These are phyloP conservation scores for Ylistrum balloti DNA, from an alignment of 1,140 invertebrate species.

Conservation along the genomic window DNA sequence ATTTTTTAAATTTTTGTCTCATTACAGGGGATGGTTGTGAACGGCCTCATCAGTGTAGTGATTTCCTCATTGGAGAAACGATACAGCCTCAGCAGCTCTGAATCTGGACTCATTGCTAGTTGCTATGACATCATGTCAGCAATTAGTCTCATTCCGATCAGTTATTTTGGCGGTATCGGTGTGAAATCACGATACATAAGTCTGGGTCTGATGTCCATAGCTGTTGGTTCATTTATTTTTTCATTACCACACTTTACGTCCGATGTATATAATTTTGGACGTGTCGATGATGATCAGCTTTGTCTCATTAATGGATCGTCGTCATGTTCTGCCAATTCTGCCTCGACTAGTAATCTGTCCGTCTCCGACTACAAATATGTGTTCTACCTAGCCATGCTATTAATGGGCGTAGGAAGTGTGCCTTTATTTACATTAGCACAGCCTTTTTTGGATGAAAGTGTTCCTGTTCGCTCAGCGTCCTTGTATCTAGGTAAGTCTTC, in stretches of 20 bases:
- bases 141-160: conserved; percentile 90
- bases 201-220: conserved; percentile 91
- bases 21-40: conserved; percentile 89
- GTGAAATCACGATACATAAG: conserved; percentile 90
- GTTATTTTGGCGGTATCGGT: conserved; percentile 90
- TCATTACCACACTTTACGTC: conserved; percentile 94
- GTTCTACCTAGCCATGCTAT: not conserved
- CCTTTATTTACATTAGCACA: not conserved
- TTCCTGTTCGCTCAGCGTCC: not conserved
- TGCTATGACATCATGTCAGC: conserved; percentile 91
- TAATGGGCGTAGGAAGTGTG: not conserved
- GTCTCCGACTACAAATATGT: conserved; percentile 10
- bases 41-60: conserved; percentile 92
- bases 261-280: conserved; percentile 26
- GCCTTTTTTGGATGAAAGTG: conserved; percentile 22
- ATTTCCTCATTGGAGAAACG: conserved; percentile 93
- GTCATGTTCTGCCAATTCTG: not conserved
- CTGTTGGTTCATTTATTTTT: conserved; percentile 90
- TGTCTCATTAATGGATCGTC: not conserved
- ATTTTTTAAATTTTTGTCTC: conserved; percentile 38
- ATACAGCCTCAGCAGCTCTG: conserved; percentile 88
- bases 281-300: not conserved
- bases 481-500: not conserved
- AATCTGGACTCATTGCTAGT: conserved; percentile 90
- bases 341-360: not conserved